These are phyloP conservation scores for Trialeurodes vaporariorum DNA, from an alignment of 1,140 invertebrate genomes.

Conservation along the genomic window DNA sequence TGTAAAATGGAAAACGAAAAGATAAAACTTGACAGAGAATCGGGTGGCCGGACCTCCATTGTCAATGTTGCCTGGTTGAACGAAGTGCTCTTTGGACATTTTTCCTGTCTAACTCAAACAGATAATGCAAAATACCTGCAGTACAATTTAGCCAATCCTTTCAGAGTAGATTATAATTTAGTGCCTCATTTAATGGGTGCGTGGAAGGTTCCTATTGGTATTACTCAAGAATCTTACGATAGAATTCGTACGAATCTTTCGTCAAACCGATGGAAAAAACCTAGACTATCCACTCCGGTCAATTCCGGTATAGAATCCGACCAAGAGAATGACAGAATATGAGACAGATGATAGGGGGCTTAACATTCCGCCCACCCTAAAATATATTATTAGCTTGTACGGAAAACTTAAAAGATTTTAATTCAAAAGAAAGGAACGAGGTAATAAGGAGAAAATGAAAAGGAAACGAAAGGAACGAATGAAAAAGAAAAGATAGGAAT, in stretches of 20 bases:
- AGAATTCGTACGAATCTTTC: conserved; percentile 47
- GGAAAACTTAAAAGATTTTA: too few species aligned
- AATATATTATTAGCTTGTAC: too few species aligned
- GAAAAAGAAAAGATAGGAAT: too few species aligned
- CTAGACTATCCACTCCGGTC: conserved; percentile 29
- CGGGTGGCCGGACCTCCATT: conserved; percentile 58
- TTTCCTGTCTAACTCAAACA: conserved; percentile 64
- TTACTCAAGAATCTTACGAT: conserved; percentile 74
- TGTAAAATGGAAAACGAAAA: conserved; percentile 71
- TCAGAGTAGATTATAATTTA: conserved; percentile 73
- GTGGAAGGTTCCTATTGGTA: conserved; percentile 83
- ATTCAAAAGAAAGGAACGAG: too few species aligned
- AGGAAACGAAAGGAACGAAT: too few species aligned
- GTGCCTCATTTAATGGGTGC: conserved; percentile 88
- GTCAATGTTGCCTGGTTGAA: conserved; percentile 91
- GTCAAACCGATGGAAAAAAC: conserved; percentile 42
- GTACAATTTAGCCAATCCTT: conserved; percentile 64
- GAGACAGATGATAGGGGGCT: too few species aligned
- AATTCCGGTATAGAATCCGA: conserved; percentile 13
- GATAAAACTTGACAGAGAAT: conserved; percentile 79
- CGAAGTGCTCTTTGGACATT: conserved; percentile 80
- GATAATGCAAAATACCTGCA: conserved; percentile 80
- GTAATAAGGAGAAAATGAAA: too few species aligned
- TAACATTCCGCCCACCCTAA: too few species aligned
- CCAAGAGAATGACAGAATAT: conserved; percentile 26